Conservation (phyloP, 2,113 vertebrate genomes). For the Aviceda subcristata region DNA sequence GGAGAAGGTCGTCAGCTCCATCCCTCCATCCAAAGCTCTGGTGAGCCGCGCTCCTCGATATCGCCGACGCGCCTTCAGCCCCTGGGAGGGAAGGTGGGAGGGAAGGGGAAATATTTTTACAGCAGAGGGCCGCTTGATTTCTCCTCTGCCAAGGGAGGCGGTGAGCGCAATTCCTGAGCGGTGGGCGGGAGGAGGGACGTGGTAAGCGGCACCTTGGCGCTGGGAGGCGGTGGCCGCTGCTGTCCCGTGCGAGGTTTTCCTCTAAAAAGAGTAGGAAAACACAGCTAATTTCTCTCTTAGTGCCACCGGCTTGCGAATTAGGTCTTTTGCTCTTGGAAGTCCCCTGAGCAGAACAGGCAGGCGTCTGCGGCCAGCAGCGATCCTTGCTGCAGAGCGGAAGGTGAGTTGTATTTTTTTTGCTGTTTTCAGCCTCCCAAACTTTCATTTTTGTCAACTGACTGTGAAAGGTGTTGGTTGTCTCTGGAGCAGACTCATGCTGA, state of each 20-base stretch:
- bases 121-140: background rate
- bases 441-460: constrained; percentile 24
- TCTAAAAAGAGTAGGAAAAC: background rate
- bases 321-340: background rate
- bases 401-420: background rate
- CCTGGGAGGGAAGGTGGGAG: background rate
- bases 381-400: background rate
- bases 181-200: background rate
- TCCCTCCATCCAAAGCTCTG: too few species aligned
- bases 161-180: fast-evolving
- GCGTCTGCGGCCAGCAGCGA: background rate
- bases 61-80: background rate
- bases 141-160: fast-evolving
- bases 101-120: background rate
- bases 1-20: background rate
- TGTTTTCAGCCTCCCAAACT: background rate
- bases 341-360: background rate
- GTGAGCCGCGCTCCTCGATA: fast-evolving
- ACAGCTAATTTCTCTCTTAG: background rate
- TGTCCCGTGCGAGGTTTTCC: fast-evolving
- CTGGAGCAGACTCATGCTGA: background rate
- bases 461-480: constrained; percentile 17
- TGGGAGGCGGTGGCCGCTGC: fast-evolving
- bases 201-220: background rate
- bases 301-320: background rate